Conservation (phyloP, 2,888 invertebrate species). For the Artemia sp. region DNA sequence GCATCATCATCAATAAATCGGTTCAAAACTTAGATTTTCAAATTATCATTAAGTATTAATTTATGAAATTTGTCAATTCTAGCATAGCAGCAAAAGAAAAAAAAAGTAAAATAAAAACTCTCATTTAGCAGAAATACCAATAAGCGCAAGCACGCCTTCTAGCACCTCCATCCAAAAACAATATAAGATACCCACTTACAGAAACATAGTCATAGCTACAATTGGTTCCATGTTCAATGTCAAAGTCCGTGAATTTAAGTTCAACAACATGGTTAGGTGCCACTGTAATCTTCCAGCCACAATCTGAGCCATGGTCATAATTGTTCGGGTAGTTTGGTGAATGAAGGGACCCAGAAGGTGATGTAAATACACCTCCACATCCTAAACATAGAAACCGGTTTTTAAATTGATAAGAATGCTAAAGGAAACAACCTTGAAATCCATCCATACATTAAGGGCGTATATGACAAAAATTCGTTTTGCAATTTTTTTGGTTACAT, state of each 20-base stretch:
- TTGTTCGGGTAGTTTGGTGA: constrained; percentile 68
- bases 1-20: not conserved
- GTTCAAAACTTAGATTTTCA: too few species aligned
- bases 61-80: not conserved
- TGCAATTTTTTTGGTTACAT: too few species aligned
- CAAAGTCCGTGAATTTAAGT: constrained; percentile 50
- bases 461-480: too few species aligned
- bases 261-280: constrained; percentile 48
- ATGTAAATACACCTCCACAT: constrained; percentile 55
- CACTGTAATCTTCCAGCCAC: constrained; percentile 57
- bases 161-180: not conserved
- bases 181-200: constrained; percentile 32
- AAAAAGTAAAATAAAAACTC: not conserved
- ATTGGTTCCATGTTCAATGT: constrained; percentile 36
- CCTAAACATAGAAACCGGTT: constrained; percentile 31
- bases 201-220: constrained; percentile 41
- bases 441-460: too few species aligned
- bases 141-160: not conserved
- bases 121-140: not conserved
- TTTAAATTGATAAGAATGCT: too few species aligned
- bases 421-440: too few species aligned
- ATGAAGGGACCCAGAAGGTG: constrained; percentile 47
- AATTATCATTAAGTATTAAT: not conserved
- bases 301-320: constrained; percentile 54
- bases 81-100: not conserved